Evolutionary conservation across 2,888 invertebrate species (phyloP).

Genomic region (Tachina grossa): DNA sequence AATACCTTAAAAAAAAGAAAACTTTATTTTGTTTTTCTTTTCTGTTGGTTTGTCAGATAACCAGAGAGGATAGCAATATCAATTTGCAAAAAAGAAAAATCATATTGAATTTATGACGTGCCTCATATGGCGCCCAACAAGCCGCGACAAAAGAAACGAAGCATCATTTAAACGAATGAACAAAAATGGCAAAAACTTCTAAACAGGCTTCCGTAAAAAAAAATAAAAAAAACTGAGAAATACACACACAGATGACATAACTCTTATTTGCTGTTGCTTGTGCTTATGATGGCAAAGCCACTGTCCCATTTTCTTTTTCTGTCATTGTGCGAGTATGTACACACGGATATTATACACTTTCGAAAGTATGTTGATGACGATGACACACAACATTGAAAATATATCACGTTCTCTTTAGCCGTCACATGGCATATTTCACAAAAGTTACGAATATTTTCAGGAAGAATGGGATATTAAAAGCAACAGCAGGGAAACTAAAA

Average conservation of each 20-base stretch:
- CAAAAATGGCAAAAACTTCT: slow-evolving; percentile 57
- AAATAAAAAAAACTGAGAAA: not conserved
- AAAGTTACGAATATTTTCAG: slow-evolving; percentile 2
- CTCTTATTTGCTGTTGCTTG: slow-evolving; percentile 50
- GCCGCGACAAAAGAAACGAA: slow-evolving; percentile 62
- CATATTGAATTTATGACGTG: slow-evolving; percentile 70
- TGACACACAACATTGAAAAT: slow-evolving; percentile 54
- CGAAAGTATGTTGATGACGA: slow-evolving; percentile 40
- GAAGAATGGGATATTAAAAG: not conserved
- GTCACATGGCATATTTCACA: slow-evolving; percentile 59
- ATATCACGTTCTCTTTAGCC: slow-evolving; percentile 43
- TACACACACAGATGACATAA: slow-evolving; percentile 39
- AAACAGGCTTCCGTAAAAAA: slow-evolving; percentile 28
- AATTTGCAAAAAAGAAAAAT: slow-evolving; percentile 44
- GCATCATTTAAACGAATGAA: slow-evolving; percentile 34
- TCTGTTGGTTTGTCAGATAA: not conserved
- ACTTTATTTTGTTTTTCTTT: not conserved
- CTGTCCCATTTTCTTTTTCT: not conserved
- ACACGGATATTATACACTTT: not conserved
- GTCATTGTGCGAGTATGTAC: not conserved
- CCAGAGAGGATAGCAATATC: slow-evolving; percentile 25
- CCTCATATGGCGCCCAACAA: slow-evolving; percentile 72
- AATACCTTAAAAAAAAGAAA: not conserved
- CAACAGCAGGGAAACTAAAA: slow-evolving; percentile 8
- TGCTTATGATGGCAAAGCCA: slow-evolving; percentile 33